Evolutionary conservation across 2,797 vertebrate species (phyloP).

Genomic region (Myripristis jacobus): DNA sequence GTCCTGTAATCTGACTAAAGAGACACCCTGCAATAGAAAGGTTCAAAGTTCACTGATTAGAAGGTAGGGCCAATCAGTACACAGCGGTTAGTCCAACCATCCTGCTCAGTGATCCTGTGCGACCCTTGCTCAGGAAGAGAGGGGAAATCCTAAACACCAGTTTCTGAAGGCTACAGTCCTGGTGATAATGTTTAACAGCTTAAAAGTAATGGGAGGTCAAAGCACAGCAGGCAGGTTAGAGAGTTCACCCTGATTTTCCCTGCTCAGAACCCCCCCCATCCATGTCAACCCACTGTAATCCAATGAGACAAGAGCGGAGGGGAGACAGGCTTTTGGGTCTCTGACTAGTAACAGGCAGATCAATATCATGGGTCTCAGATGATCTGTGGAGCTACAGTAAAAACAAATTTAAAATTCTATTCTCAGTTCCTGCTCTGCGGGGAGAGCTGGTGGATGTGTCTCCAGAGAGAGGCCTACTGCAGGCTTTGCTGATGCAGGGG

Average conservation of each 20-base stretch:
- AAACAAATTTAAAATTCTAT: constrained; percentile 39
- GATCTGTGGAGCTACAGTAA: constrained; percentile 17
- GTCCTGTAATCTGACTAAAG: constrained; percentile 41
- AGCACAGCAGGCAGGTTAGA: constrained; percentile 29
- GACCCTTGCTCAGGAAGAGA: not conserved
- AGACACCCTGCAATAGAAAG: constrained; percentile 31
- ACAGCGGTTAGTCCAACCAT: constrained; percentile 2
- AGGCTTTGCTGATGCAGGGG: constrained; percentile 1
- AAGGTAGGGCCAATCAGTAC: constrained; percentile 25
- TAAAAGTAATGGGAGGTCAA: not conserved
- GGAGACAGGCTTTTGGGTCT: constrained; percentile 35
- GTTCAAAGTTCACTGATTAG: constrained; percentile 42
- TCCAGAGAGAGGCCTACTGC: constrained; percentile 25
- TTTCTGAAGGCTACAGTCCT: not conserved
- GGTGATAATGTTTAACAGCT: not conserved
- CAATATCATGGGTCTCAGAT: constrained; percentile 53
- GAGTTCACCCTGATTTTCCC: constrained; percentile 36
- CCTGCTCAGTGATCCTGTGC: constrained; percentile 14
- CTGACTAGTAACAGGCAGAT: constrained; percentile 54
- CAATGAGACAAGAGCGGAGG: constrained; percentile 38
- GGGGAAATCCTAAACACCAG: constrained; percentile 3
- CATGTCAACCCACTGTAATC: constrained; percentile 18
- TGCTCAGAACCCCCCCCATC: constrained; percentile 22
- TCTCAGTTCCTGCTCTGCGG: constrained; percentile 27
- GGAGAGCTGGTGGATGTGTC: constrained; percentile 2